A percentile compares a stretch with the other conserved stretches of the same genome.
Evolutionary conservation across 2,113 vertebrate species (phyloP).

Genomic region (Condylura cristata): DNA sequence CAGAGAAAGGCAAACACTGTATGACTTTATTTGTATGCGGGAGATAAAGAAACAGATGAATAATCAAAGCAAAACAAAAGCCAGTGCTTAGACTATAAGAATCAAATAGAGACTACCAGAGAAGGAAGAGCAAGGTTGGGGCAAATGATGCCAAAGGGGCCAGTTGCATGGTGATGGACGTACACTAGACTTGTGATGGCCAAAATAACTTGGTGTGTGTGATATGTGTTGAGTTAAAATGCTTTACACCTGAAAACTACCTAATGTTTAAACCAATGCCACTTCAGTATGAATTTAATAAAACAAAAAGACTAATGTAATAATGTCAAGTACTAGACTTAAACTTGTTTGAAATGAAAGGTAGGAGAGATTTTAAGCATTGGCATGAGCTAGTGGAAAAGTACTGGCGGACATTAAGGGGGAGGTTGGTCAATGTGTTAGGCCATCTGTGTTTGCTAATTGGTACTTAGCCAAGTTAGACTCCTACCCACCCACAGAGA

Average conservation of each 20-base stretch:
- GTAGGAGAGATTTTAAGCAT: not conserved
- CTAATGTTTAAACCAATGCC: not conserved
- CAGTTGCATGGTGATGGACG: not conserved
- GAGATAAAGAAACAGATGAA: not conserved
- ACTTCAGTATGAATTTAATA: not conserved
- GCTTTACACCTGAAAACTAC: not conserved
- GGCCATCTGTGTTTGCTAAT: not conserved
- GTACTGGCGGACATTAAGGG: not conserved
- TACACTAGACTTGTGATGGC: not conserved
- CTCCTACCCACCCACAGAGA: not conserved
- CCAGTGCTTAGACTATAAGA: not conserved
- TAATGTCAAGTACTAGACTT: not conserved
- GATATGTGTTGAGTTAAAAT: not conserved
- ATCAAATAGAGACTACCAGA: not conserved
- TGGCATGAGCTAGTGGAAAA: not conserved
- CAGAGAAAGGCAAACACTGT: not conserved
- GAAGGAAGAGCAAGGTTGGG: not conserved
- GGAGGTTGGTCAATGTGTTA: not conserved
- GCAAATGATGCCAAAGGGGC: not conserved
- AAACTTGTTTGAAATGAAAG: not conserved
- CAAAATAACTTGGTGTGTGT: not conserved
- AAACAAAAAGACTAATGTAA: not conserved
- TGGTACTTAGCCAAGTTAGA: not conserved
- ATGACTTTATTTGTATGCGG: not conserved
- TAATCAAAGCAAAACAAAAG: not conserved